Evolutionary conservation across 2,888 invertebrate genomes (phyloP).

Genomic region (Mechanitis messenoides): DNA sequence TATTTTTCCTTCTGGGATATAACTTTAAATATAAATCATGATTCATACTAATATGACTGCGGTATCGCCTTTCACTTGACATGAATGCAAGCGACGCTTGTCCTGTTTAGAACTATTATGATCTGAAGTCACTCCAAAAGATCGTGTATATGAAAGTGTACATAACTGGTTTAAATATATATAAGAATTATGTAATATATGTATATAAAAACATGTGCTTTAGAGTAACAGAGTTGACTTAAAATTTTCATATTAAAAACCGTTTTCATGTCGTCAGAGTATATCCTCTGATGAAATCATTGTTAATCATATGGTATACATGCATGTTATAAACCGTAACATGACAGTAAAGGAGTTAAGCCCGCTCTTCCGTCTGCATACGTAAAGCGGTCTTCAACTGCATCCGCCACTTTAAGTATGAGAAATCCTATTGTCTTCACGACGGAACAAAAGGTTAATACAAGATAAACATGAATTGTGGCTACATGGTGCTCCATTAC

Average conservation of each 20-base stretch:
- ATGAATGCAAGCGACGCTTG: constrained; percentile 63
- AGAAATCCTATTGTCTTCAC: constrained; percentile 14
- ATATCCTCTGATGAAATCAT: not conserved
- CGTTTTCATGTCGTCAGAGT: no score
- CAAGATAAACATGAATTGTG: not conserved
- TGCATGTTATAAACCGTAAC: constrained; percentile 16
- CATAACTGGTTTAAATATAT: not conserved
- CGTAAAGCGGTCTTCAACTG: constrained; percentile 23
- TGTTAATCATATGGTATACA: constrained; percentile 20
- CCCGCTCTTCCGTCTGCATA: constrained; percentile 20
- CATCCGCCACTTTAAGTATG: constrained; percentile 17
- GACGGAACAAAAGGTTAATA: constrained; percentile 11
- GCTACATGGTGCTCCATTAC: not conserved
- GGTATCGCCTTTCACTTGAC: constrained; percentile 62
- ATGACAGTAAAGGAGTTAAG: constrained; percentile 17
- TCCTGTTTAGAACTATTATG: constrained; percentile 15
- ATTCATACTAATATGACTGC: constrained; percentile 27
- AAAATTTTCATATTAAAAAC: no score
- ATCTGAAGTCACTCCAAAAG: constrained; percentile 1
- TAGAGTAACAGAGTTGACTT: not conserved
- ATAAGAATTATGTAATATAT: no score
- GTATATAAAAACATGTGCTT: not conserved
- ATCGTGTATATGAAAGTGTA: not conserved
- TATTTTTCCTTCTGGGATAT: constrained; percentile 2
- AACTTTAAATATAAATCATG: constrained; percentile 18